Evolutionary conservation across 23 tunicate genomes (phyloP).

Genomic region (Corella eumyota): DNA sequence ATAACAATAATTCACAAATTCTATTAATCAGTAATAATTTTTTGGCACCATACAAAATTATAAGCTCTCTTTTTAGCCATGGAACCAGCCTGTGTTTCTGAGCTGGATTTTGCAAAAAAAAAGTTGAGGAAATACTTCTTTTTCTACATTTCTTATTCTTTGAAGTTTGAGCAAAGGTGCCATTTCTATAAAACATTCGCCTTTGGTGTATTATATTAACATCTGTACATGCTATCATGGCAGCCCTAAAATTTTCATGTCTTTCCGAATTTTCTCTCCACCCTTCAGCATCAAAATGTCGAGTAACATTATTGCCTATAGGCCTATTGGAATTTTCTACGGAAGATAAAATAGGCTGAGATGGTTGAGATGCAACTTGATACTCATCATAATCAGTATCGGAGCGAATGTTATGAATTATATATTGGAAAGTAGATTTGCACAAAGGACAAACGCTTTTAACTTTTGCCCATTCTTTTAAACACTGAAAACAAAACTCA

Average conservation of each 20-base stretch:
- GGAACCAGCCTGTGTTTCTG: conserved; percentile 70
- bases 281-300: background rate
- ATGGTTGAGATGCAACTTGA: conserved; percentile 12
- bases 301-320: no score
- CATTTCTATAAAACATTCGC: conserved; percentile 49
- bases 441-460: conserved; percentile 82
- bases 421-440: conserved; percentile 33
- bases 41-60: conserved; percentile 69
- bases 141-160: background rate
- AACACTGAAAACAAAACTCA: conserved; percentile 52
- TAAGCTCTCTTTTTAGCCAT: conserved; percentile 71
- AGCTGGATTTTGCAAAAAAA: conserved; percentile 53
- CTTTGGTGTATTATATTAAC: conserved; percentile 37
- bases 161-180: conserved; percentile 9
- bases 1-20: conserved; percentile 38
- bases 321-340: conserved; percentile 8
- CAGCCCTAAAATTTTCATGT: conserved; percentile 39
- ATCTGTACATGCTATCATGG: conserved; percentile 44
- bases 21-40: conserved; percentile 43
- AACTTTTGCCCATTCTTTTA: conserved; percentile 76
- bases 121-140: conserved; percentile 48
- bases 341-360: background rate
- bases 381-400: conserved; percentile 51
- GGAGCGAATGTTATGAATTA: conserved; percentile 35
- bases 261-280: conserved; percentile 3